phyloP scores from a whole-genome alignment of 2,888 invertebrate genomes.

The Linhomoeus sp. region DNA sequence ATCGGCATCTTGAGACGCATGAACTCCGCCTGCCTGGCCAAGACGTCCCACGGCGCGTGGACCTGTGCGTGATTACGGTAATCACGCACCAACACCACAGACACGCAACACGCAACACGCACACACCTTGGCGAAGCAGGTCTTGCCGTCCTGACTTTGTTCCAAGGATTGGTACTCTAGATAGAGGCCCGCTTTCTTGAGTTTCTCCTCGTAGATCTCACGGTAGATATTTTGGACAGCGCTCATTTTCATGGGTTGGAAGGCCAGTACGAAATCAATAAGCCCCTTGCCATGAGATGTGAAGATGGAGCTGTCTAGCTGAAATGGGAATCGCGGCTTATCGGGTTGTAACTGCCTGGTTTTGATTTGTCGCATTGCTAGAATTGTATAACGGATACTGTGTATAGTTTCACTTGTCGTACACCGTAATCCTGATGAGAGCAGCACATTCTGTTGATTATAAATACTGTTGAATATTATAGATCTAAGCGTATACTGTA shows the following conservation, averaged over 20 bases:
- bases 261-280: conserved; percentile 4
- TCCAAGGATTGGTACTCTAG: neutral
- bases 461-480: no score
- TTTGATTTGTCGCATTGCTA: no score
- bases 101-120: no score
- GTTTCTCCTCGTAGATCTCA: neutral
- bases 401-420: no score
- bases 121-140: neutral
- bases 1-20: neutral
- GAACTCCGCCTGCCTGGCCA: neutral
- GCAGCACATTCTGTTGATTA: no score
- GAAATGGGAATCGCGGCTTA: no score
- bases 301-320: neutral
- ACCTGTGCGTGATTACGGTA: no score
- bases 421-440: no score
- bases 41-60: neutral
- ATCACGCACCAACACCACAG: no score
- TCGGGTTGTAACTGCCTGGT: no score
- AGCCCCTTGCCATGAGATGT: conserved; percentile 1
- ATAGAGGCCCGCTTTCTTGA: neutral
- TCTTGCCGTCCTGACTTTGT: conserved; percentile 3
- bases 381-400: no score
- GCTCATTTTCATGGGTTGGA: neutral
- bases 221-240: neutral
- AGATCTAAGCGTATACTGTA: no score